phyloP scores from a whole-genome alignment of 2,888 invertebrate genomes.

The Muschampia plurimacula region DNA sequence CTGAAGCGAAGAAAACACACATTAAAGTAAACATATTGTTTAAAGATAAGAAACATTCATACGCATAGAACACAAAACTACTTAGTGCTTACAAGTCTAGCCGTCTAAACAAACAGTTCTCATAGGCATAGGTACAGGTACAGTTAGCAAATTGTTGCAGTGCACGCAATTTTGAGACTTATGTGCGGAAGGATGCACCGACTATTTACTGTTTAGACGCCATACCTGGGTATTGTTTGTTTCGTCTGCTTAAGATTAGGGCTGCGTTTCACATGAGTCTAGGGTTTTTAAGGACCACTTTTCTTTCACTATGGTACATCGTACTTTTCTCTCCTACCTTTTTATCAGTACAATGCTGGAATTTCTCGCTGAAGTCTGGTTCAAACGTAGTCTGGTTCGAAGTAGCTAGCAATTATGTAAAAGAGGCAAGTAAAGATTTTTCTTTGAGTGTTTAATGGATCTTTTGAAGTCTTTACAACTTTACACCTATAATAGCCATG shows the following conservation, averaged over 20 bases:
- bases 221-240: slow-evolving; percentile 29
- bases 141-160: slow-evolving; percentile 29
- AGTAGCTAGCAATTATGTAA: background rate
- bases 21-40: slow-evolving; percentile 15
- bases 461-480: background rate
- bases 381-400: background rate
- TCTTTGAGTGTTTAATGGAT: slow-evolving; percentile 1
- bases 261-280: slow-evolving; percentile 23
- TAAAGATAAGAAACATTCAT: slow-evolving; percentile 29
- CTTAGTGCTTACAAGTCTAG: slow-evolving; percentile 26
- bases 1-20: background rate
- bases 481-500: background rate
- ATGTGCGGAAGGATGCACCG: slow-evolving; percentile 31
- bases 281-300: slow-evolving; percentile 8
- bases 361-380: background rate
- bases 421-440: background rate
- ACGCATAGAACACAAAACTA: slow-evolving; percentile 27
- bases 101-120: slow-evolving; percentile 29
- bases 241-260: slow-evolving; percentile 35
- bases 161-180: slow-evolving; percentile 37
- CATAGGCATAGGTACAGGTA: background rate
- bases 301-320: background rate
- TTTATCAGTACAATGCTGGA: slow-evolving; percentile 4
- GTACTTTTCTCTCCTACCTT: background rate
- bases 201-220: slow-evolving; percentile 37